A percentile compares a stretch with the other conserved stretches of the same genome.
phyloP scores from a whole-genome alignment of 1,140 invertebrate species.

The Danaus plexippus region DNA sequence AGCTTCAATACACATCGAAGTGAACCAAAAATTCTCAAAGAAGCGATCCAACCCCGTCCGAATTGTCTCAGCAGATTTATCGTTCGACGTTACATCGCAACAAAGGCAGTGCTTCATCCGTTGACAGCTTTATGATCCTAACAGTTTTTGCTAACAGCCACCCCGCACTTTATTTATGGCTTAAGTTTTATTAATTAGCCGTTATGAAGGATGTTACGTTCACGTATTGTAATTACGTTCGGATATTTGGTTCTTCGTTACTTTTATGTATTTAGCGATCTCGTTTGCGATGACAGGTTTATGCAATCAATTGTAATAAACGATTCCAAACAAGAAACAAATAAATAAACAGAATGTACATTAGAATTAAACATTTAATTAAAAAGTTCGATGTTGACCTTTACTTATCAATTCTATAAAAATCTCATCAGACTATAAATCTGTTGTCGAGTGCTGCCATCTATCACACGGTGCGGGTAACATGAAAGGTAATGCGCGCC shows the following conservation, averaged over 20 bases:
- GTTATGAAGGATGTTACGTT: slow-evolving; percentile 16
- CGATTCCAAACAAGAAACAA: too few relatives aligned
- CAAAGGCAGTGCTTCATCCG: slow-evolving; percentile 62
- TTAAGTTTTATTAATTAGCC: slow-evolving; percentile 66
- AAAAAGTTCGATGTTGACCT: too few relatives aligned
- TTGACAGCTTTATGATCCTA: slow-evolving; percentile 64
- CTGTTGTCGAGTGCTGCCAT: slow-evolving; percentile 52
- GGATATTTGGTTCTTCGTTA: too few relatives aligned
- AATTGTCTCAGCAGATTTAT: slow-evolving; percentile 64
- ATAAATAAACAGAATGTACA: too few relatives aligned
- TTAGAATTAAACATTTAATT: too few relatives aligned
- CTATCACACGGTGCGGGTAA: slow-evolving; percentile 41
- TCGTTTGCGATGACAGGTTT: too few relatives aligned
- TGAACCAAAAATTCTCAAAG: slow-evolving; percentile 7
- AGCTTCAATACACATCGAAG: too few relatives aligned
- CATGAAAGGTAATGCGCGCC: slow-evolving; percentile 48
- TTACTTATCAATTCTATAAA: slow-evolving; percentile 32
- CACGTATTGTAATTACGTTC: too few relatives aligned
- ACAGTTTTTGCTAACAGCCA: slow-evolving; percentile 66
- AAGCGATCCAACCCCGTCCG: slow-evolving; percentile 25
- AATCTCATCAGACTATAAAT: slow-evolving; percentile 47
- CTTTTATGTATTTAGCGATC: too few relatives aligned
- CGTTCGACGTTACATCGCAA: slow-evolving; percentile 56
- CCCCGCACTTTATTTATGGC: slow-evolving; percentile 54
- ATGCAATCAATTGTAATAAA: too few relatives aligned